Base-by-base conservation (phyloP, 2,888 invertebrate genomes). In the Thyatira batis region DNA sequence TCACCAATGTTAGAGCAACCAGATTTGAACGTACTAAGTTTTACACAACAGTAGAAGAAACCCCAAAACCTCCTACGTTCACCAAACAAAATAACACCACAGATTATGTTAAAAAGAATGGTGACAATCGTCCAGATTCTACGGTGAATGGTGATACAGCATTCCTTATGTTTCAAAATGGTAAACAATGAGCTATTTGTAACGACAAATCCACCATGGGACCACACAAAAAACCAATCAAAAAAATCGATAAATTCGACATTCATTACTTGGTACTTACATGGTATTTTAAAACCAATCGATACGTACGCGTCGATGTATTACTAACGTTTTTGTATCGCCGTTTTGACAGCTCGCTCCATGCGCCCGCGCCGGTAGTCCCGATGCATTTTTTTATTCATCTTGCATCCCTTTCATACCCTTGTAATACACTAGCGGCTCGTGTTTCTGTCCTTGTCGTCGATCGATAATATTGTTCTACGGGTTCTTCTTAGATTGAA, bases 401-500 rank as follows among this genome's bases (percentile, higher is more conserved):
- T 65, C 60, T 58, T 71, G 65, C 67, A 65, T 69, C 65, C 71
- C 67, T 57, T 67, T 72, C 73, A 65, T 71, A 71, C 79, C 69
- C 76, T 80, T 81, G 81, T 82, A 63, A 61, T 58, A 57, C 73
- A 71, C 70, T 76, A 75, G 69, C 64, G 75, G 69, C 60, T 67
- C 71, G 71, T 67, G 68, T 76, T 76, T 69, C 71, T 63, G 69
- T 63, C 67, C 74, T 79, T 79, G 80, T 67, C 68, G 65, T 68
- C 73, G 69, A 76, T 77, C 80, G 86, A 85, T 85, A 83, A 82
- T 84, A 85, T 85, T 85, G 85, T 86, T 80, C 80, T 71, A 67
- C 78, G 72, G 74, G 73, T 76, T 74, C 70, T 78, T 73, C 76
- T 69, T 63, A 71, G 84, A 85, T 84, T 65, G 66, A 50, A 71